Conservation (phyloP, 1,140 invertebrate genomes). For the Pollicipes pollicipes region DNA sequence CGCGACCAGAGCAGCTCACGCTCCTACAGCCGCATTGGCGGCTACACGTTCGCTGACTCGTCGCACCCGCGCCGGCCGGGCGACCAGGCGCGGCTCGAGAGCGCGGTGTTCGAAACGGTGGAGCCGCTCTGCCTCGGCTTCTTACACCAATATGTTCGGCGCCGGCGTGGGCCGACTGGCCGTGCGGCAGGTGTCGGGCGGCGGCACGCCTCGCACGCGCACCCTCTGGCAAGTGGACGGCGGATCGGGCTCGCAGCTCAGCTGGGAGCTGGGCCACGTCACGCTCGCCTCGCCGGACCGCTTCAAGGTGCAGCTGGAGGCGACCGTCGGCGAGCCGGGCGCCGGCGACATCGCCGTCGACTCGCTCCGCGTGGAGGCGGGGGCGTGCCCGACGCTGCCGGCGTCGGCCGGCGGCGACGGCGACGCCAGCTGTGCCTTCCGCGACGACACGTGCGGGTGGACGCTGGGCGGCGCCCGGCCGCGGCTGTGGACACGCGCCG, state of each 20-base stretch:
- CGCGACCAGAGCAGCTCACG: not conserved
- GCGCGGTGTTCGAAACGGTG: not conserved
- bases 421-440: not conserved
- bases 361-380: not conserved
- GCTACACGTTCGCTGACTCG: not conserved
- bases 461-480: not conserved
- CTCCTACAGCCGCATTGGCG: not conserved
- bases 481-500: not conserved
- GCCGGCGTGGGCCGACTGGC: not conserved
- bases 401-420: not conserved
- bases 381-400: not conserved
- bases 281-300: not conserved
- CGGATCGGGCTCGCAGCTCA: not conserved
- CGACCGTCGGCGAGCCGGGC: not conserved
- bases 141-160: conserved; percentile 6
- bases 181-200: not conserved
- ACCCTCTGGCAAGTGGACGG: not conserved
- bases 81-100: not conserved
- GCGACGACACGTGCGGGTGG: not conserved
- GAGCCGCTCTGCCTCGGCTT: not conserved
- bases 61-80: not conserved
- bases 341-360: not conserved
- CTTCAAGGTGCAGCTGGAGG: not conserved
- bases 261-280: not conserved
- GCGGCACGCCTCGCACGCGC: too few species aligned